These are phyloP conservation scores for Scolopax bukidnonensis DNA, from an alignment of 2,797 vertebrate species.

Conservation along the genomic window DNA sequence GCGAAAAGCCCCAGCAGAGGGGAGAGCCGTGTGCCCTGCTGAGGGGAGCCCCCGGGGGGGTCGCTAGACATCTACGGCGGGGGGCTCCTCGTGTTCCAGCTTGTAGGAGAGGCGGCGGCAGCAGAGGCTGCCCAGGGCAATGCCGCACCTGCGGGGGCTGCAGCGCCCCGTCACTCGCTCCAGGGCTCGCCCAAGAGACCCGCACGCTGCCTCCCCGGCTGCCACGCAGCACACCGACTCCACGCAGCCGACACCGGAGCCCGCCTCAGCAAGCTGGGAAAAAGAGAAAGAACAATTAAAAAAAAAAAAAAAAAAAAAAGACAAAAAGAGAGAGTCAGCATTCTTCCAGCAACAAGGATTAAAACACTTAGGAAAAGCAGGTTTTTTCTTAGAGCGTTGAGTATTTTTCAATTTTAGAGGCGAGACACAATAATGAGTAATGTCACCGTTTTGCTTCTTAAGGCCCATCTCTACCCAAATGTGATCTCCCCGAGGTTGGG, in stretches of 20 bases:
- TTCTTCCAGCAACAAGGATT: background rate
- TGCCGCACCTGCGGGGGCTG: conserved; percentile 80
- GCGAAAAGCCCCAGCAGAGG: conserved; percentile 30
- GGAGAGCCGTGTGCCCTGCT: conserved; percentile 32
- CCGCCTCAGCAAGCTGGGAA: conserved; percentile 87
- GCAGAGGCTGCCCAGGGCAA: conserved; percentile 83
- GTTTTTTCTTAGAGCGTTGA: conserved; percentile 6
- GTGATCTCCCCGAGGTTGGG: background rate
- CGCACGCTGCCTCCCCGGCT: conserved; percentile 88
- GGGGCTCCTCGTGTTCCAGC: conserved; percentile 78
- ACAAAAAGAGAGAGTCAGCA: background rate
- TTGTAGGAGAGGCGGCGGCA: conserved; percentile 80
- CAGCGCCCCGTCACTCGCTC: conserved; percentile 70
- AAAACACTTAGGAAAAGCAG: background rate
- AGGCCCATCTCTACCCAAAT: background rate
- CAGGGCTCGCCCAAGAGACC: conserved; percentile 90
- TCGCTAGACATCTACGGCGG: conserved; percentile 69
- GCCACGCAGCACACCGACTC: conserved; percentile 98
- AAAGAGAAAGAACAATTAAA: background rate
- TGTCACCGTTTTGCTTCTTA: background rate
- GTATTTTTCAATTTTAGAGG: conserved; percentile 5
- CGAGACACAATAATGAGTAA: background rate
- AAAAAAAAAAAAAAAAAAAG: background rate
- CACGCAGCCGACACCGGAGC: conserved; percentile 92
- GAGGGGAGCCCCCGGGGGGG: conserved; percentile 45